Evolutionary conservation across 2,888 invertebrate species (phyloP).

Genomic region (Rosalia funebris): DNA sequence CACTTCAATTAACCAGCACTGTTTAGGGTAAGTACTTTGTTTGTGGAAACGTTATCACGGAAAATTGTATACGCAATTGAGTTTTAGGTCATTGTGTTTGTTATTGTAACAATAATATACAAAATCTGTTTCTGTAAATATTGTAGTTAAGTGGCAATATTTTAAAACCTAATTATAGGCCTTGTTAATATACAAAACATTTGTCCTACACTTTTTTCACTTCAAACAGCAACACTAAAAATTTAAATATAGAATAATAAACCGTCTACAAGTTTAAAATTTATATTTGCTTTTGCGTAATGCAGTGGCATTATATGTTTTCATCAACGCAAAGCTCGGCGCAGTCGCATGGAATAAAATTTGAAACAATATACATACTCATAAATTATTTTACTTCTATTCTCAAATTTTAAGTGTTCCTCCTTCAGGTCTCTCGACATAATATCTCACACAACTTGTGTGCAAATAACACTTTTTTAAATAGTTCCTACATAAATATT

Average conservation of each 20-base stretch:
- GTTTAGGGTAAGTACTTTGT: too few relatives aligned
- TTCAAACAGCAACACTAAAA: constrained; percentile 13
- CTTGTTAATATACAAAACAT: constrained; percentile 20
- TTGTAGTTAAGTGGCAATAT: constrained; percentile 18
- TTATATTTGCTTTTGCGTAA: background rate
- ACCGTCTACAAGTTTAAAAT: background rate
- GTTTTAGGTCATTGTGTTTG: background rate
- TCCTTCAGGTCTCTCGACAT: constrained; percentile 2
- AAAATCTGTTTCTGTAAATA: constrained; percentile 14
- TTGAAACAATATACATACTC: background rate
- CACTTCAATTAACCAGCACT: too few relatives aligned
- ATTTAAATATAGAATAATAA: constrained; percentile 16
- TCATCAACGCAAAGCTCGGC: background rate
- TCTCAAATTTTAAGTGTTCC: background rate
- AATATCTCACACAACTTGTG: background rate
- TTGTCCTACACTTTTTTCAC: constrained; percentile 16
- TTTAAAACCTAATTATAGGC: constrained; percentile 16
- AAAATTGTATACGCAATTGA: background rate
- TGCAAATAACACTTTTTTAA: constrained; percentile 5
- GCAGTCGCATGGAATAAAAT: background rate
- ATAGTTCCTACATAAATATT: constrained; percentile 8
- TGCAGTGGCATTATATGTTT: background rate
- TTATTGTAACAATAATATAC: constrained; percentile 12
- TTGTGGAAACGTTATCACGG: constrained; percentile 1
- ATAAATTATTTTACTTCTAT: background rate